Percentiles rank a stretch among this genome's conserved stretches.
These are phyloP conservation scores for Rhipidura dahli DNA, from an alignment of 2,113 vertebrate species.

Conservation along the genomic window DNA sequence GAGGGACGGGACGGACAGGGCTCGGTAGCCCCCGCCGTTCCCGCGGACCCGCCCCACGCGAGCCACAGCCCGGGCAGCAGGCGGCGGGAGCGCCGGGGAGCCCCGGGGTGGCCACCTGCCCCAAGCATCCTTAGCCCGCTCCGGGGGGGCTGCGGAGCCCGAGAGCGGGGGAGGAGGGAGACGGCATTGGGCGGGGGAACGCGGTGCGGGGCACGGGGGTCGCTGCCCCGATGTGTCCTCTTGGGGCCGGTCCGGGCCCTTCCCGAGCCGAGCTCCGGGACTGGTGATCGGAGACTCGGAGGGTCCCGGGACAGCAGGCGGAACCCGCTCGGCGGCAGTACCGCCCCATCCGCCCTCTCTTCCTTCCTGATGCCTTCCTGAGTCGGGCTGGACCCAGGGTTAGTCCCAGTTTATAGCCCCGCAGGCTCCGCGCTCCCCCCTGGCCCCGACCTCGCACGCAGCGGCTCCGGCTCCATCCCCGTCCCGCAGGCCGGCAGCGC, in stretches of 20 bases:
- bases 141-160: not conserved
- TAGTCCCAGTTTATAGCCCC: not conserved
- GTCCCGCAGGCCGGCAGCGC: not conserved
- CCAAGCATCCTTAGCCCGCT: not conserved
- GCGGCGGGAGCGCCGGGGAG: not conserved
- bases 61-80: not conserved
- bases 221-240: not conserved
- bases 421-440: too few relatives aligned
- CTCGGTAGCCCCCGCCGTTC: not conserved
- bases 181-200: not conserved
- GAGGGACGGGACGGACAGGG: not conserved
- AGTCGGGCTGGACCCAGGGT: rapidly evolving
- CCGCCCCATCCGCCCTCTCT: not conserved
- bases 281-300: not conserved
- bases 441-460: not conserved
- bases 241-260: not conserved
- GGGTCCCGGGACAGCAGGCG: not conserved
- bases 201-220: not conserved
- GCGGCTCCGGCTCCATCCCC: not conserved
- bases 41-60: not conserved
- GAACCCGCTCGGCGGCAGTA: not conserved
- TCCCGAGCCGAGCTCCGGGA: not conserved
- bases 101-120: not conserved
- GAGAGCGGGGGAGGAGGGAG: too few relatives aligned
- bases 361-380: not conserved